These are phyloP conservation scores for Corythornis vintsioides DNA, from an alignment of 2,113 vertebrate species.

Conservation along the genomic window DNA sequence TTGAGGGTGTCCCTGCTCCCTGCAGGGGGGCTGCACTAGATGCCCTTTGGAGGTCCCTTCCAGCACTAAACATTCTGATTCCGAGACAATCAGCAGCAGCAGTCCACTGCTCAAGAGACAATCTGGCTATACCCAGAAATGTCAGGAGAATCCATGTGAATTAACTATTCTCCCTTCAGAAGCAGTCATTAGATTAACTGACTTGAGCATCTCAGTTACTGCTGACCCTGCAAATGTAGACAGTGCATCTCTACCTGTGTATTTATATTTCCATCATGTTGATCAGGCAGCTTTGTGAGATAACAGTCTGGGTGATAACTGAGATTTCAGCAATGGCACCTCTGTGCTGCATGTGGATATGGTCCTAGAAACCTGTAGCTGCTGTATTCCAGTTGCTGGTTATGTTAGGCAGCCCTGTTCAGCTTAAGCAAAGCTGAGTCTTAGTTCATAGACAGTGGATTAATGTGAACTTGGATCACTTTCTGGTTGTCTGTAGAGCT, in stretches of 20 bases:
- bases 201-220: neutral
- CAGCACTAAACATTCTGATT: no score
- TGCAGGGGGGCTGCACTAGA: no score
- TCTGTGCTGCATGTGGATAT: neutral
- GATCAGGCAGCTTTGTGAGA: neutral
- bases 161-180: neutral
- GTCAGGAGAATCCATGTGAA: neutral
- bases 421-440: neutral
- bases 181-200: neutral
- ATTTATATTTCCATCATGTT: neutral
- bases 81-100: neutral
- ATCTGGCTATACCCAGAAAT: neutral
- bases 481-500: neutral
- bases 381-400: neutral
- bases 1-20: no score
- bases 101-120: neutral
- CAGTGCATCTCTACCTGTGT: neutral
- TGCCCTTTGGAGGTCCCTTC: no score
- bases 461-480: neutral
- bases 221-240: neutral
- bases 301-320: neutral
- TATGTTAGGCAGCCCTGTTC: accelerated
- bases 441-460: neutral
- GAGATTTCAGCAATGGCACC: neutral
- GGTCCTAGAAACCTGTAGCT: neutral